Percentiles rank a stretch among this genome's conserved stretches.
phyloP scores from a whole-genome alignment of 2,888 invertebrate species.

The Pachymerium ferrugineum region DNA sequence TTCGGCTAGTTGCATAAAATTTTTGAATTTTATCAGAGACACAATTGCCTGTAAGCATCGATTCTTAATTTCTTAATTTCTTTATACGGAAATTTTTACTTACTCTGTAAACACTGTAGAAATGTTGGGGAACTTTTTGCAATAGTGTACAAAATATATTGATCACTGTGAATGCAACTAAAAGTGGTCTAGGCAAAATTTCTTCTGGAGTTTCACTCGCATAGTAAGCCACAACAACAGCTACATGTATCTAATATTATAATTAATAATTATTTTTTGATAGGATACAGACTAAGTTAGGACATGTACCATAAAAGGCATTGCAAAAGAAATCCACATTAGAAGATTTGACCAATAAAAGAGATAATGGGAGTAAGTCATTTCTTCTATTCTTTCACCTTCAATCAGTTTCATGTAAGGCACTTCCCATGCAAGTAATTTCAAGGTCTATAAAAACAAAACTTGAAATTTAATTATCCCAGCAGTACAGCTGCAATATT shows the following conservation, averaged over 20 bases:
- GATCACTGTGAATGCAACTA: neutral
- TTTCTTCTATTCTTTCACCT: constrained; percentile 2
- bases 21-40: neutral
- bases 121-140: neutral
- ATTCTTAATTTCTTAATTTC: no score
- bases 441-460: neutral
- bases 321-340: constrained; percentile 1
- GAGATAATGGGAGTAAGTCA: neutral
- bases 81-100: neutral
- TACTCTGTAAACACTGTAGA: neutral
- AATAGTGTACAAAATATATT: neutral
- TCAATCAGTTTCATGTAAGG: neutral
- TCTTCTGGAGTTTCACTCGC: neutral
- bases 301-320: neutral
- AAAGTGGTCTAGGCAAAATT: neutral
- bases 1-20: neutral
- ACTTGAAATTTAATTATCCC: neutral
- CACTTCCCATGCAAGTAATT: constrained; percentile 2
- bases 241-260: neutral
- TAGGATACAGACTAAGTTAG: no score
- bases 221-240: neutral
- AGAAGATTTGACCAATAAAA: constrained; percentile 6
- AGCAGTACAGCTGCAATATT: neutral
- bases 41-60: neutral
- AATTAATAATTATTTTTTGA: no score